These are phyloP conservation scores for Terrapene triunguis DNA, from an alignment of 2,113 vertebrate genomes.

Conservation along the genomic window DNA sequence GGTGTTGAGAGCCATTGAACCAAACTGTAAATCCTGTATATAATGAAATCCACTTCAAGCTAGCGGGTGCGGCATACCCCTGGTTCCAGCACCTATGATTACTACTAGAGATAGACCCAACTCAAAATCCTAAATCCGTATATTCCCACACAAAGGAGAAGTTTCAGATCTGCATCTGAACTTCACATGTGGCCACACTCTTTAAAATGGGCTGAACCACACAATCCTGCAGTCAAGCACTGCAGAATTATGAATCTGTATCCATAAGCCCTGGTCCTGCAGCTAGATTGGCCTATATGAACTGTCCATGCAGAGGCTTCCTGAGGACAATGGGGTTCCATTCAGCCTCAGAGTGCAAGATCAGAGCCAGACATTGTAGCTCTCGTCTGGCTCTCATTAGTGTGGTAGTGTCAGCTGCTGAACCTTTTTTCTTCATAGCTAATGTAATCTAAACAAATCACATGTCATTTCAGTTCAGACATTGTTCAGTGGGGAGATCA, in stretches of 20 bases:
- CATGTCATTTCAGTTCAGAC: conserved; percentile 4
- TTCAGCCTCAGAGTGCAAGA: not conserved
- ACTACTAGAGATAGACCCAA: not conserved
- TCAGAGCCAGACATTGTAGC: not conserved
- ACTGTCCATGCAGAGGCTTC: conserved; percentile 7
- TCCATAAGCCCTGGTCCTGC: not conserved
- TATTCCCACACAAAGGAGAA: not conserved
- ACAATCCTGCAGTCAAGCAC: not conserved
- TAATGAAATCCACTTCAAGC: too few species aligned
- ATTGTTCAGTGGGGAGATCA: not conserved
- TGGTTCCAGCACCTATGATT: too few species aligned
- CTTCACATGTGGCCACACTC: not conserved
- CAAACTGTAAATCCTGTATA: too few species aligned
- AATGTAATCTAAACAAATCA: not conserved
- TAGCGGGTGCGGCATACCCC: too few species aligned
- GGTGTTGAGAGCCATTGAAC: too few species aligned
- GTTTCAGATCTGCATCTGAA: not conserved
- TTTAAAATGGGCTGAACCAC: not conserved
- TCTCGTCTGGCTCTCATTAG: not conserved
- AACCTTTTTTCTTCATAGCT: rapidly evolving
- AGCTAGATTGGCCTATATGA: not conserved
- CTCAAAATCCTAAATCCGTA: not conserved
- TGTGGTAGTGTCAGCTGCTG: not conserved
- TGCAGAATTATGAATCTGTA: not conserved
- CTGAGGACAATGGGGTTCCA: not conserved